Percentiles rank a stretch among this genome's conserved stretches.
These are phyloP conservation scores for Mustelus asterias DNA, from an alignment of 2,113 vertebrate species.

Conservation along the genomic window DNA sequence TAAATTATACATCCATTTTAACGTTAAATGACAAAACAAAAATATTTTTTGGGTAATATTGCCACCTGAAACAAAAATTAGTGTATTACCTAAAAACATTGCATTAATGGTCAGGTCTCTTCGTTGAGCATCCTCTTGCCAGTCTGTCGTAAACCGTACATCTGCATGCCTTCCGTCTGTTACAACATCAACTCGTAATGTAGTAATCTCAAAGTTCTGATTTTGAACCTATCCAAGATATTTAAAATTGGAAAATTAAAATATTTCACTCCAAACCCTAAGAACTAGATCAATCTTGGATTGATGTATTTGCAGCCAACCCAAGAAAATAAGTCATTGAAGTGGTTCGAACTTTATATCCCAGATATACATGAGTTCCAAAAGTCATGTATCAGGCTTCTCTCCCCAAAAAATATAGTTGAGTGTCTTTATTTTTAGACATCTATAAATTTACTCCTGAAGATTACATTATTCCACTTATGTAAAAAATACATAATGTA, in stretches of 20 bases:
- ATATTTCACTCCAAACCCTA: background rate
- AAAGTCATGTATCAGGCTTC: background rate
- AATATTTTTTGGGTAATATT: background rate
- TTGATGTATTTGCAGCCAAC: background rate
- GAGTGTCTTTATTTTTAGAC: background rate
- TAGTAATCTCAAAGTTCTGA: slow-evolving; percentile 93
- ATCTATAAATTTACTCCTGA: background rate
- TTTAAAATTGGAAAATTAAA: background rate
- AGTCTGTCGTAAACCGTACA: slow-evolving; percentile 90
- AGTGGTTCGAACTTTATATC: background rate
- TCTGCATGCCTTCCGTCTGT: slow-evolving; percentile 88
- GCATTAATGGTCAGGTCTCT: slow-evolving; percentile 94
- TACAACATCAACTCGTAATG: slow-evolving; percentile 76
- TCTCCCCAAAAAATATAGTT: background rate
- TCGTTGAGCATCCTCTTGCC: slow-evolving; percentile 85
- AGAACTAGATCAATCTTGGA: background rate
- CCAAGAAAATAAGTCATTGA: background rate
- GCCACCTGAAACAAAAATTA: background rate
- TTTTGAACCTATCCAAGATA: slow-evolving; percentile 67
- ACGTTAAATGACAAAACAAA: background rate
- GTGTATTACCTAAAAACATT: slow-evolving; percentile 82
- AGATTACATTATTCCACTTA: background rate
- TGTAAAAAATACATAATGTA: background rate
- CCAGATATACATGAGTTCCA: background rate
- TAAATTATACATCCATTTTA: background rate